phyloP scores from a whole-genome alignment of 2,888 invertebrate genomes.

The Apamea epomidion region DNA sequence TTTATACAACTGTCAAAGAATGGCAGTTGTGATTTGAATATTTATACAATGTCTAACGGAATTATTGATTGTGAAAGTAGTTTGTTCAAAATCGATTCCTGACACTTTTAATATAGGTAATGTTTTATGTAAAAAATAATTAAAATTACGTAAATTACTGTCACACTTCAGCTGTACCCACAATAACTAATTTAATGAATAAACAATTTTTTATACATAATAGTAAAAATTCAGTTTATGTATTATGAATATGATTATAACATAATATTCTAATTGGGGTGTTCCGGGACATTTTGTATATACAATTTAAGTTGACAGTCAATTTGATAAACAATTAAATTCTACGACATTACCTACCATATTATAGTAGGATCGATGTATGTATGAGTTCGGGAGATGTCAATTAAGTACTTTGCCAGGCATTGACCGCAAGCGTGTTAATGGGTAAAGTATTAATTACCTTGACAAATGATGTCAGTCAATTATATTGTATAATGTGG shows the following conservation, averaged over 20 bases:
- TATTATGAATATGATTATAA: no score
- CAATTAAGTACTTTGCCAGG: not conserved
- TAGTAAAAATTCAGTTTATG: no score
- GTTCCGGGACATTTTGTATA: not conserved
- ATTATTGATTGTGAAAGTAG: no score
- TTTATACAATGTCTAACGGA: not conserved
- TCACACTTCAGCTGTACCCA: no score
- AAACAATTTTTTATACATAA: no score
- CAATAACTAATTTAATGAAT: no score
- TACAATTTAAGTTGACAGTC: not conserved
- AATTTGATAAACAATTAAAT: not conserved
- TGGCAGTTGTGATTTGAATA: not conserved
- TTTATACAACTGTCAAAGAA: not conserved
- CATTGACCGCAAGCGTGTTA: conserved; percentile 20
- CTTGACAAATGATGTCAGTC: not conserved
- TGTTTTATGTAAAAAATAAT: no score
- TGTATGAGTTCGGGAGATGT: not conserved
- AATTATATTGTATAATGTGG: not conserved
- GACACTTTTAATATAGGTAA: no score
- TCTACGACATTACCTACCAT: not conserved
- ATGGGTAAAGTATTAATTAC: conserved; percentile 13
- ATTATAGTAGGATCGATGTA: not conserved
- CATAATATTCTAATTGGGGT: no score
- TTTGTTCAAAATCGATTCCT: no score
- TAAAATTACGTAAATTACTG: no score